Base-by-base conservation (phyloP, 2,888 invertebrate genomes). In the Andrena minutula region DNA sequence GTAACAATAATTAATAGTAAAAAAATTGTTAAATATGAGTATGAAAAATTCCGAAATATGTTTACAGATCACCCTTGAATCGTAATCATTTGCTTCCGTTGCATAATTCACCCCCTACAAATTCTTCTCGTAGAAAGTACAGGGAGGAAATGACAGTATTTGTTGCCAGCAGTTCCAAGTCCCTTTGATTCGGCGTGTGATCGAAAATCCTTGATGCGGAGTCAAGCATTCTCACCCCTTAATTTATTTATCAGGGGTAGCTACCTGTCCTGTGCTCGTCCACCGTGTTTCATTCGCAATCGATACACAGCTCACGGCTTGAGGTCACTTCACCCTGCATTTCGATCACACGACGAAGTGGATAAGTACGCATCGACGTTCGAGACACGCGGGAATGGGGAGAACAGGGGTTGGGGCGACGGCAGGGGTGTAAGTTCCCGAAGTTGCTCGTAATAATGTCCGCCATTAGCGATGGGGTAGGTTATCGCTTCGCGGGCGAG, bases 401-500 rank as follows among this genome's bases (percentile, higher is more conserved):
- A 20, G 60, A 70, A 60, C 28, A 20, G 56, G 66, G 72, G 30
- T 20, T 75, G 64, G 65, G 51, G 63, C 41, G 41, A 41, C 41
- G 41, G 41, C 41, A 16, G 41, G 77, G 69, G 79, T 76, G 69
- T 84, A 87, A 89, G 89, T 92, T 91, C 85, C 83, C 87, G 80
- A 91, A 92, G 90, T 91, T 90, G 91, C 88, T 86, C 87, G 86
- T 90, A 90, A 90, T 90, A 89, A 91, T 89, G 89, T 89, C 87
- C 87, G 90, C 88, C 91, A 91, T 92, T 92, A 91, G 79, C 87
- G 86, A 89, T 89, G 84, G 88, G 84, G 77, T 88, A 86, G 88
- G 85, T 88, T 89, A 86, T 89, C 87, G 87, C 84, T 83, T 82
- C 73, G 88, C 84, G 88, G 87, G 88, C 63, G 88, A 88, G 85